Evolutionary conservation across 2,797 vertebrate genomes (phyloP).

Genomic region (Pangasius krempfi): DNA sequence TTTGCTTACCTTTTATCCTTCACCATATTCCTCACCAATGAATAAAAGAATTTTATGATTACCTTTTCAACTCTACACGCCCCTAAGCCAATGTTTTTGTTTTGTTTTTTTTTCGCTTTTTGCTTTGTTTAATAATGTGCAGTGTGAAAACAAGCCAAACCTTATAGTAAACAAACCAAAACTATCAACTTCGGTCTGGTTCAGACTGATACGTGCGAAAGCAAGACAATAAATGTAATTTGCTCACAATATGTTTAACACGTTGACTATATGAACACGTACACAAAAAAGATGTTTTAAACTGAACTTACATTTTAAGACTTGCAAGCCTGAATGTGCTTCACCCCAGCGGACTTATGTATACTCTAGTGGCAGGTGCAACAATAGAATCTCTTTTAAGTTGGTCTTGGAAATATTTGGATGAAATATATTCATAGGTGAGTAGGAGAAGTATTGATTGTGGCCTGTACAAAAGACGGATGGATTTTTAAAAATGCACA

Average conservation of each 20-base stretch:
- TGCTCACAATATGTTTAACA: neutral
- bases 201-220: neutral
- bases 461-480: slow-evolving; percentile 48
- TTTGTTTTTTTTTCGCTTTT: neutral
- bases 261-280: neutral
- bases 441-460: slow-evolving; percentile 54
- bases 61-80: neutral
- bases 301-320: slow-evolving; percentile 17
- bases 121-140: neutral
- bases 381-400: slow-evolving; percentile 51
- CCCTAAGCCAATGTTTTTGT: neutral
- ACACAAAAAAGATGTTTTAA: neutral
- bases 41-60: neutral
- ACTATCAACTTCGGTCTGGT: neutral
- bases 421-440: slow-evolving; percentile 42
- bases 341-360: neutral
- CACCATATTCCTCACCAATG: neutral
- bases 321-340: slow-evolving; percentile 10
- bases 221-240: neutral
- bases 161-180: neutral
- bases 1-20: neutral
- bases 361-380: slow-evolving; percentile 42
- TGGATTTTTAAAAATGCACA: slow-evolving; percentile 55
- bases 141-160: neutral
- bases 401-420: slow-evolving; percentile 48